Evolutionary conservation across 2,888 invertebrate genomes (phyloP).

Genomic region (Cheilosia vulpina): DNA sequence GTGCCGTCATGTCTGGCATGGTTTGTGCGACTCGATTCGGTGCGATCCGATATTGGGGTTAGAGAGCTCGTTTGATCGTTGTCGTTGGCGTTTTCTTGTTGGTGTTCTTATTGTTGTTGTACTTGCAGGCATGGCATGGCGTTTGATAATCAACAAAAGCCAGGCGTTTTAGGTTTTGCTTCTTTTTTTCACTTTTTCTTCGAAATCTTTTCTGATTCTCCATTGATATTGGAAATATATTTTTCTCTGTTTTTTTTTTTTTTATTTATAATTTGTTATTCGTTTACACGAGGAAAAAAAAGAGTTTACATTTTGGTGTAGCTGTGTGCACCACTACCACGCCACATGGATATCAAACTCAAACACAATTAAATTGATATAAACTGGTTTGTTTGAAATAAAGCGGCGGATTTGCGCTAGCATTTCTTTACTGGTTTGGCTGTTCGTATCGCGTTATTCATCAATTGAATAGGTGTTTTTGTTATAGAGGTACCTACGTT

Average conservation of each 20-base stretch:
- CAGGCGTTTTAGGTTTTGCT: conserved; percentile 52
- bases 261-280: conserved; percentile 58
- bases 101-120: conserved; percentile 25
- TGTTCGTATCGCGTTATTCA: conserved; percentile 72
- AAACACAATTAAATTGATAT: conserved; percentile 74
- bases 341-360: conserved; percentile 15
- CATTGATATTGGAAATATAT: conserved; percentile 73
- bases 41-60: conserved; percentile 68
- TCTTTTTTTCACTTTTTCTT: conserved; percentile 59
- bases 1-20: conserved; percentile 77
- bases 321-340: conserved; percentile 13
- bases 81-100: conserved; percentile 65
- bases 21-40: conserved; percentile 73
- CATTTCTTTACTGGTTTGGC: conserved; percentile 75
- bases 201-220: conserved; percentile 72
- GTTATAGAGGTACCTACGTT: conserved; percentile 8
- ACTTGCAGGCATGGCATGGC: conserved; percentile 67
- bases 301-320: conserved; percentile 2
- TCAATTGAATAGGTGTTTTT: conserved; percentile 69
- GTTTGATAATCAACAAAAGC: conserved; percentile 74
- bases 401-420: conserved; percentile 75
- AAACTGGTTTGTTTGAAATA: conserved; percentile 73
- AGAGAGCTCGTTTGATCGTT: conserved; percentile 65
- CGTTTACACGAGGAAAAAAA: conserved; percentile 29
- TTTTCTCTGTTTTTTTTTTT: conserved; percentile 22